Conservation (phyloP, 2,888 invertebrate genomes). For the Nymphalis c-album region DNA sequence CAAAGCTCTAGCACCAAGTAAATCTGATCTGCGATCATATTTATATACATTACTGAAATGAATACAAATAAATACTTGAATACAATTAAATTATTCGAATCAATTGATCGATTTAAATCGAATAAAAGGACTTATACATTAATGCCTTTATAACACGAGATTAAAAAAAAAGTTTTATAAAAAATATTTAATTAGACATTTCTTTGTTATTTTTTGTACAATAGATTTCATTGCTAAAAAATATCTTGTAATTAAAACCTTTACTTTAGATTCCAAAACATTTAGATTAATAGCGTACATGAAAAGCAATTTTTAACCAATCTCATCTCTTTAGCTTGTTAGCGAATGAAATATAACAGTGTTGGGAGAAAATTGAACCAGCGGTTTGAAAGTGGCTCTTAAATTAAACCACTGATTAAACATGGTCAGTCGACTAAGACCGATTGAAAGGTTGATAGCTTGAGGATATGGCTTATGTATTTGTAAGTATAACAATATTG, state of each 20-base stretch:
- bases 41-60: no score
- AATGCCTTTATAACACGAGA: no score
- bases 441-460: conserved; percentile 22
- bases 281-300: conserved; percentile 54
- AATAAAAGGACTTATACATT: no score
- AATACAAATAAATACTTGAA: no score
- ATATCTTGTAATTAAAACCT: background rate
- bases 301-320: conserved; percentile 68
- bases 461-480: background rate
- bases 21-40: no score
- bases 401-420: conserved; percentile 38
- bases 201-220: no score
- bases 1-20: no score
- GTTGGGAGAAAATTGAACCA: conserved; percentile 44
- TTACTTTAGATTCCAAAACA: background rate
- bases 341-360: conserved; percentile 49
- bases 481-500: background rate
- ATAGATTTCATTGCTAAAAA: no score
- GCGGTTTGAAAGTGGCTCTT: conserved; percentile 35
- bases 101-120: no score
- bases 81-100: no score
- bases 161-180: no score
- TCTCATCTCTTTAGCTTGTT: conserved; percentile 66
- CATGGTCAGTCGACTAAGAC: conserved; percentile 35
- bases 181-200: no score